Base-by-base conservation (phyloP, 2,113 vertebrate species). In the Limanda limanda region DNA sequence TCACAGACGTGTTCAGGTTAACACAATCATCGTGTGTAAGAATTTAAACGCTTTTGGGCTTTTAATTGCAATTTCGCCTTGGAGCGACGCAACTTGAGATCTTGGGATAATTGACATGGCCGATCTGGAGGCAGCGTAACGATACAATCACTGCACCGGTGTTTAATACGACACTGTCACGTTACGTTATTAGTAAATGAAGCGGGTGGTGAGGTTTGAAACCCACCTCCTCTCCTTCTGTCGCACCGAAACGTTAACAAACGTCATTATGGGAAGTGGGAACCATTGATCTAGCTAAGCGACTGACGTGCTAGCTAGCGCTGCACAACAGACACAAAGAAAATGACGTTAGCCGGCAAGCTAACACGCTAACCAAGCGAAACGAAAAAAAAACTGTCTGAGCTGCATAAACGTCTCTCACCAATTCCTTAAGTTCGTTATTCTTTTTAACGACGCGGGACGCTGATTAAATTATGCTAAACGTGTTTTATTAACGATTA, bases 241-340 rank as follows among this genome's bases (percentile, higher is more conserved):
- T 40, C 37, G 37, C 37, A 40, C 0, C 66, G 21, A 5, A 14
- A 60, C 3, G 1, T 15, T 17, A 10, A 4, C 0, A 51, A 56
- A 31, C 24, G 3, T 6, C 13, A 75, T 18, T 1, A 7, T 6
- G 47, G 20, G 47, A 4, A 6, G 18, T 13, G 62, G 73, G 83
- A 87, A 77, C 51, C 35, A 11, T 48, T 71, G 58, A 74, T 47
- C 45, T 62, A 83, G 87, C 87, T 83, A 77, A 78, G 61, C 47
- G 57, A 13, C 37, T 55, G 35, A 57, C 18, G 12, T 52, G 79
- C 84, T 82, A 66, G 73, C 67, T 87, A 86, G 77, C 87, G 7
- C 54, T 45, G 61, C 70, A 76, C 71, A 78, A 55, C 75, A 75
- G 70, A 92, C 84, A 91, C 90, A 93, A 93, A 93, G 89, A 74